These are phyloP conservation scores for Phalera bucephala DNA, from an alignment of 2,888 invertebrate genomes.

Conservation along the genomic window DNA sequence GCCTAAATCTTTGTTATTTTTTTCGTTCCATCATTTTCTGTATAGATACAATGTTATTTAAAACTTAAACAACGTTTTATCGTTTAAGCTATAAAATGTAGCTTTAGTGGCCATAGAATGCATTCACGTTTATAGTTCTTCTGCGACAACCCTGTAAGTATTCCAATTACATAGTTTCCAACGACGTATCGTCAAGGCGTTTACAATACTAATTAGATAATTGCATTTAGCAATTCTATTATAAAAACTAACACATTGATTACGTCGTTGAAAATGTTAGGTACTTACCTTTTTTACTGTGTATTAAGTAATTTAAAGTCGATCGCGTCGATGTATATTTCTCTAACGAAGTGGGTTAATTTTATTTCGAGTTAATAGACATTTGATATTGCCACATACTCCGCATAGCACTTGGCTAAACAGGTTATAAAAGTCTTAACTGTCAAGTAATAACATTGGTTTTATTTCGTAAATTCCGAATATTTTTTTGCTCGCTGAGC, in stretches of 20 bases:
- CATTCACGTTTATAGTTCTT: too few relatives aligned
- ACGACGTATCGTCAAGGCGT: constrained; percentile 12
- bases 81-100: too few relatives aligned
- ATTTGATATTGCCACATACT: background rate
- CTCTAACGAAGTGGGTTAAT: background rate
- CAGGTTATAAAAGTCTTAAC: too few relatives aligned
- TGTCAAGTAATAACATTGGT: too few relatives aligned
- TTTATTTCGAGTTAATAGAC: background rate
- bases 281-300: background rate
- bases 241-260: background rate
- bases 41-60: too few relatives aligned
- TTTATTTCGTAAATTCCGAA: too few relatives aligned
- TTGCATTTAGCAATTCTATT: constrained; percentile 7
- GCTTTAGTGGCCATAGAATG: too few relatives aligned
- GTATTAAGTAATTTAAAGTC: background rate
- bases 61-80: too few relatives aligned
- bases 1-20: too few relatives aligned
- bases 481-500: too few relatives aligned
- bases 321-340: background rate
- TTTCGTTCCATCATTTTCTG: too few relatives aligned
- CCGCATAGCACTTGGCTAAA: background rate
- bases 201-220: constrained; percentile 16
- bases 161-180: background rate
- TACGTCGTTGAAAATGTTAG: background rate
- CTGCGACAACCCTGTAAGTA: background rate